Conservation (phyloP, 2,797 vertebrate genomes). For the Melanogrammus aeglefinus region DNA sequence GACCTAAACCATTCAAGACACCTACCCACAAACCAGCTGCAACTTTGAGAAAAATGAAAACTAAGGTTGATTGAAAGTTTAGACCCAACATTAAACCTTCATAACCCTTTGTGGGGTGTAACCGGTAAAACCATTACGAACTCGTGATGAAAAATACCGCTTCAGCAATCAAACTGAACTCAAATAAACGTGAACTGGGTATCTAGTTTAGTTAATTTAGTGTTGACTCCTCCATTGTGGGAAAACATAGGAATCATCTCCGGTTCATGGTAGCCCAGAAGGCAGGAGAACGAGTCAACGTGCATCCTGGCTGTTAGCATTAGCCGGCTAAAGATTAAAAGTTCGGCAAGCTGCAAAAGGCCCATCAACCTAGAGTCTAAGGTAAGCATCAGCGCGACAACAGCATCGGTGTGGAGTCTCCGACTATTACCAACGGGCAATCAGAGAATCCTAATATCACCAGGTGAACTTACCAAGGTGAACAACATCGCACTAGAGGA, state of each 20-base stretch:
- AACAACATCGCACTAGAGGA: neutral
- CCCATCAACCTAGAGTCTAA: too few relatives aligned
- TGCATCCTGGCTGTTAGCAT: too few relatives aligned
- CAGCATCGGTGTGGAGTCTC: neutral
- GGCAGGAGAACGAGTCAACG: too few relatives aligned
- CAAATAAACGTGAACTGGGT: neutral
- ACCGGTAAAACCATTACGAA: neutral
- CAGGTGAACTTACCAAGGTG: neutral
- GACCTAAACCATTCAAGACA: neutral
- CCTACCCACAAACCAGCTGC: neutral
- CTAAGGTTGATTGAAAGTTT: neutral
- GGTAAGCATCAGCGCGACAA: neutral
- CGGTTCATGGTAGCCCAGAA: too few relatives aligned
- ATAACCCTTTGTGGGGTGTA: neutral
- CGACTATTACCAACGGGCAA: neutral
- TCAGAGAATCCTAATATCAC: neutral
- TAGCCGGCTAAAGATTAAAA: too few relatives aligned
- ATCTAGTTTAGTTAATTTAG: too few relatives aligned
- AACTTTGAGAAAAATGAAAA: neutral
- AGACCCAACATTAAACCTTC: conserved; percentile 5
- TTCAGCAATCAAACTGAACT: neutral
- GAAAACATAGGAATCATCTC: too few relatives aligned
- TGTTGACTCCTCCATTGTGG: too few relatives aligned
- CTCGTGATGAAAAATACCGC: neutral
- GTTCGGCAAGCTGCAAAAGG: too few relatives aligned